Percentiles rank a stretch among this genome's conserved stretches.
Evolutionary conservation across 2,888 invertebrate species (phyloP).

Genomic region (Oscheius sp.): DNA sequence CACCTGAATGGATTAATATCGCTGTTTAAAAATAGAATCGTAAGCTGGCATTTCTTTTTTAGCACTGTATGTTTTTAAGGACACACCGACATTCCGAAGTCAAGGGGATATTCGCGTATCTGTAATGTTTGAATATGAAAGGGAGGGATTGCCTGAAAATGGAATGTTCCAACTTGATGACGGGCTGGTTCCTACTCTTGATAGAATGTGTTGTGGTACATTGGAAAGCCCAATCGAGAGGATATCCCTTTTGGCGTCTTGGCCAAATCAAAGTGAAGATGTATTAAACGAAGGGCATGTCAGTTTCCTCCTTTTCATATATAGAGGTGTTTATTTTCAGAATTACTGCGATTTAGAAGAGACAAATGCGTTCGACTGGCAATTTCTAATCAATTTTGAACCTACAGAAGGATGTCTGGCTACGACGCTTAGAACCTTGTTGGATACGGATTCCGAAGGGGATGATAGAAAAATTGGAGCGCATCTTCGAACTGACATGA

Average conservation of each 20-base stretch:
- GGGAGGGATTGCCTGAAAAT: slow-evolving; percentile 1
- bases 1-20: slow-evolving; percentile 25
- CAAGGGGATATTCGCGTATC: slow-evolving; percentile 39
- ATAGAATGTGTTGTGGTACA: slow-evolving; percentile 5
- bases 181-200: not conserved
- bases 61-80: no score
- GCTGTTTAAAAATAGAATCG: slow-evolving; percentile 86
- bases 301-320: not conserved
- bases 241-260: slow-evolving; percentile 45
- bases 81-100: slow-evolving; percentile 35
- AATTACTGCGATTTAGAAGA: slow-evolving; percentile 35
- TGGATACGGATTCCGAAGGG: not conserved
- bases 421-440: not conserved
- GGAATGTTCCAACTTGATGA: slow-evolving; percentile 22
- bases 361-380: slow-evolving; percentile 30
- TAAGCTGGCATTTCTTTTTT: slow-evolving; percentile 56
- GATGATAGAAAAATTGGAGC: not conserved
- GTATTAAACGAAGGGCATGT: slow-evolving; percentile 42
- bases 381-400: slow-evolving; percentile 16
- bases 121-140: slow-evolving; percentile 41
- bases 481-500: not conserved
- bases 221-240: not conserved
- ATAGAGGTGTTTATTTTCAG: slow-evolving; percentile 22
- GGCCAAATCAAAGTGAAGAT: slow-evolving; percentile 52
- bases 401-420: slow-evolving; percentile 21